Evolutionary conservation across 1,140 invertebrate species (phyloP), one percentile per base, ranked within the genome.

Genomic region (Asbolus verrucosus): DNA sequence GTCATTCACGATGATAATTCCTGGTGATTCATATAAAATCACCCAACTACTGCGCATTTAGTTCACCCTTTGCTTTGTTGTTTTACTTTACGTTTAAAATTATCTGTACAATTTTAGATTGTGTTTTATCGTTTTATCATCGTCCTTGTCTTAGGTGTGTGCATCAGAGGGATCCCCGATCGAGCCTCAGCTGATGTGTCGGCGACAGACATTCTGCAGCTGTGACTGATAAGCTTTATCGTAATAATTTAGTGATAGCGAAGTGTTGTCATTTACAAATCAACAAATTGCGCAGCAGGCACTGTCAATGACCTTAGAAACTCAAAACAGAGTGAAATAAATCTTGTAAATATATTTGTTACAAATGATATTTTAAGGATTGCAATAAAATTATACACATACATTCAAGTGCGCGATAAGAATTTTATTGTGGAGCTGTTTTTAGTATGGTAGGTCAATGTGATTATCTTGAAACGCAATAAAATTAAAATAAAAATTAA

Each of bases 181-280:
- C 61, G 61, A 39, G 61, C 61, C 61, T 41, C 61, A 63, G 61
- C 61, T 63, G 61, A 63, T 63, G 33, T 41, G 33, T 27, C 39
- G 61, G 61, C 61, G 61, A 63, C 61, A 63, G 61, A 63, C 61
- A 63, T 63, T 63, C 61, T 63, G 61, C 61, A 63, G 61, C 61
- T 63, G 61, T 63, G 61, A 38, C 61, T 41, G 61, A 63, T 63
- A 63, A 63, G 61, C 36, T 41, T 63, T 63, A 63, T 63, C 61
- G 39, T 63, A 27, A 41, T 63, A 41, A 41, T 63, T 41, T 63
- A 16, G 41, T 63, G 61, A 41, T 21, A 63, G 61, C 39, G 16
- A 63, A 63, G 61, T 63, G 61, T 63, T 63, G 61, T 63, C 61
- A 63, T 63, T 63, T 63, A 39, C 61, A 41, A 63, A 63, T 63